Percentiles rank a stretch among this genome's conserved stretches.
phyloP scores from a whole-genome alignment of 2,797 vertebrate genomes.

The Manis javanica region DNA sequence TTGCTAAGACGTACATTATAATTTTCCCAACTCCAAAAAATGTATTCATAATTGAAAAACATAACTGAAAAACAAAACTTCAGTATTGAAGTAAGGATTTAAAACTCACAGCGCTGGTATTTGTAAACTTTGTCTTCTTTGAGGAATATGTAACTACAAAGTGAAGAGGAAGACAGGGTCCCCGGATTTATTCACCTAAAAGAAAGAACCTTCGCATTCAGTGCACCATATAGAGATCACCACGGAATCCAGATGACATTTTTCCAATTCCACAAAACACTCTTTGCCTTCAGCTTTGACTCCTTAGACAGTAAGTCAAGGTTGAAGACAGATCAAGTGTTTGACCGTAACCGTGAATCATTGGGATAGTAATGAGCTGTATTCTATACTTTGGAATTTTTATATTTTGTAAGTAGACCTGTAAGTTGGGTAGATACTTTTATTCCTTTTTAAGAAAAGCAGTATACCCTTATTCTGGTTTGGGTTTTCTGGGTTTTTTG shows the following conservation, averaged over 20 bases:
- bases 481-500: not conserved
- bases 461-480: not conserved
- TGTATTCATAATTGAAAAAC: not conserved
- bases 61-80: conserved; percentile 43
- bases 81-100: conserved; percentile 21
- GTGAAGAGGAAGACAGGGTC: not conserved
- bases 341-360: not conserved
- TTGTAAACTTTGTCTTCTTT: conserved; percentile 11
- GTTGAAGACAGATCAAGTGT: conserved; percentile 4
- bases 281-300: not conserved
- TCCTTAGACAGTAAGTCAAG: not conserved
- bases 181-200: not conserved
- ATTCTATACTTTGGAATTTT: not conserved
- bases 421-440: not conserved
- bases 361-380: not conserved
- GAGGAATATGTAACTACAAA: not conserved
- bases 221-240: not conserved
- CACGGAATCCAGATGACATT: not conserved
- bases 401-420: conserved; percentile 38
- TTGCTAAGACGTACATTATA: not conserved
- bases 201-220: not conserved
- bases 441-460: not conserved
- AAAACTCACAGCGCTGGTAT: not conserved
- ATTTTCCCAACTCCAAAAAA: conserved; percentile 26
- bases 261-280: not conserved